Conservation (phyloP, 30 jellyfish, hydroid and myxozoan species). For the Clytia hemisphaerica region DNA sequence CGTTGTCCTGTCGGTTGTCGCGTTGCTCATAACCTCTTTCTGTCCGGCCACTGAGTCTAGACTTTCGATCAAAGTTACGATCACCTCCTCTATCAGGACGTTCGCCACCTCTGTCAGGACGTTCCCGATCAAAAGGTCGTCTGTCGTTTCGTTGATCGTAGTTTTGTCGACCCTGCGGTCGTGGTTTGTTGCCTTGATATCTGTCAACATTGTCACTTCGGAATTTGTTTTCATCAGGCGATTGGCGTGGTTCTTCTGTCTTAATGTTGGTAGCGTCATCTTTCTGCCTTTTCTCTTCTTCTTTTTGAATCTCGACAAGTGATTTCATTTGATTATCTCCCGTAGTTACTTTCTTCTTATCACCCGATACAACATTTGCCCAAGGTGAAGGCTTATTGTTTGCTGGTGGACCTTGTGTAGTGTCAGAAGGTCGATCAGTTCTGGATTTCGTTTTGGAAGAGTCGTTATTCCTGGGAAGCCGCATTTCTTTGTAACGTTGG, state of each 20-base stretch:
- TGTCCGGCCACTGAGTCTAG: too few species aligned
- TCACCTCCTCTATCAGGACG: too few species aligned
- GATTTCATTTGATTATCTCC: constrained; percentile 15
- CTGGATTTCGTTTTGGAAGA: constrained; percentile 10
- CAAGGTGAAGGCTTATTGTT: constrained; percentile 64
- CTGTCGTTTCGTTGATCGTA: not conserved
- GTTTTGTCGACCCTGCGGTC: not conserved
- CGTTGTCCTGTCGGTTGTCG: too few species aligned
- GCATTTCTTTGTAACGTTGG: too few species aligned
- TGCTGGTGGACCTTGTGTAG: too few species aligned
- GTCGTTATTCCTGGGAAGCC: too few species aligned
- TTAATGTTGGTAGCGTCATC: constrained; percentile 29
- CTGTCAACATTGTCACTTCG: constrained; percentile 15
- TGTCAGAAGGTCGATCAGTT: too few species aligned
- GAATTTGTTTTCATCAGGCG: constrained; percentile 28
- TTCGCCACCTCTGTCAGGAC: too few species aligned
- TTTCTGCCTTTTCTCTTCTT: constrained; percentile 67
- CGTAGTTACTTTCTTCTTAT: constrained; percentile 18
- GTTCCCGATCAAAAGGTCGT: too few species aligned
- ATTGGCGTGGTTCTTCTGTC: constrained; percentile 16
- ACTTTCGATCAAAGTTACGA: too few species aligned
- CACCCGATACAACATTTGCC: constrained; percentile 79
- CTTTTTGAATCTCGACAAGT: constrained; percentile 49
- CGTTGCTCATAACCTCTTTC: too few species aligned
- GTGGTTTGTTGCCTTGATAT: not conserved